These are phyloP conservation scores for Perizoma flavofasciatum DNA, from an alignment of 2,888 invertebrate genomes.

Conservation along the genomic window DNA sequence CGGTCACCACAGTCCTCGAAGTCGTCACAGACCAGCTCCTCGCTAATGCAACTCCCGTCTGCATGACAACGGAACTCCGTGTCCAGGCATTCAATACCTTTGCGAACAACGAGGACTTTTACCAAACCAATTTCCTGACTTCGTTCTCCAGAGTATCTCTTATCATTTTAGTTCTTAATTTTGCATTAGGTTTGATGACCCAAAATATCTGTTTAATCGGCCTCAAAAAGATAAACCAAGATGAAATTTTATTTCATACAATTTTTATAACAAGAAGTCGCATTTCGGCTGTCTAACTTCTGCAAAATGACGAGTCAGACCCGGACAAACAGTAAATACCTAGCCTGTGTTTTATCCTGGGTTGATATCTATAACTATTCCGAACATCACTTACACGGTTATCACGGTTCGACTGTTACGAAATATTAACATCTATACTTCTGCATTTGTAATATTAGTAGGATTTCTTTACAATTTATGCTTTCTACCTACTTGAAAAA, in stretches of 20 bases:
- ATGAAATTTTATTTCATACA: background rate
- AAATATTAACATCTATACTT: too few species aligned
- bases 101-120: slow-evolving; percentile 45
- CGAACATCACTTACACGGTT: too few species aligned
- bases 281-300: too few species aligned
- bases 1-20: slow-evolving; percentile 84
- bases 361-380: too few species aligned
- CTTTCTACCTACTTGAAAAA: too few species aligned
- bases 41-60: slow-evolving; percentile 85
- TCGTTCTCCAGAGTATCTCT: slow-evolving; percentile 17
- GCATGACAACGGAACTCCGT: slow-evolving; percentile 82
- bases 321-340: too few species aligned
- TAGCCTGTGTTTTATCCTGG: too few species aligned
- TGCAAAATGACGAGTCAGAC: too few species aligned
- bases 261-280: too few species aligned
- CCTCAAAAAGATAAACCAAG: background rate
- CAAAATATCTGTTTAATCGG: background rate
- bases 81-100: slow-evolving; percentile 71
- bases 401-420: too few species aligned
- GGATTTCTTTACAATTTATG: too few species aligned
- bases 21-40: slow-evolving; percentile 84
- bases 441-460: too few species aligned
- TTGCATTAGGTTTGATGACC: background rate
- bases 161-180: background rate
- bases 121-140: slow-evolving; percentile 34